These are phyloP conservation scores for Bombycilla garrulus DNA, from an alignment of 2,113 vertebrate genomes.

Conservation along the genomic window DNA sequence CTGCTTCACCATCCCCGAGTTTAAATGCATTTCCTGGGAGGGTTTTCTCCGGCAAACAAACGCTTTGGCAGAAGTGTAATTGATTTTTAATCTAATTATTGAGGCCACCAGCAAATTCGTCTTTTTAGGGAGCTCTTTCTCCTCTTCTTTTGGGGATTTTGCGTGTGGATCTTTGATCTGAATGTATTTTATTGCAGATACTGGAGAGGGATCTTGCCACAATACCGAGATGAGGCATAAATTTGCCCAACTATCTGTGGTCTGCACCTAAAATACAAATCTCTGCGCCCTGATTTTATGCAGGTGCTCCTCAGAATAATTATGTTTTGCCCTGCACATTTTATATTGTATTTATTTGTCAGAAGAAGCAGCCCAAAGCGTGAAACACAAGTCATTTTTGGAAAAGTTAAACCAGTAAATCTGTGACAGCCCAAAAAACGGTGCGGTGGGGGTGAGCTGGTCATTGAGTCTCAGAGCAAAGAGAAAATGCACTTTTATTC, in stretches of 20 bases:
- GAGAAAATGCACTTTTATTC: background rate
- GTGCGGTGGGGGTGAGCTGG: background rate
- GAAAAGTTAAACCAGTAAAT: background rate
- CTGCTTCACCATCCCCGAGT: slow-evolving; percentile 35
- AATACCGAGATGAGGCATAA: background rate
- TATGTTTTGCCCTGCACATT: background rate
- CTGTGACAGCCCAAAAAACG: background rate
- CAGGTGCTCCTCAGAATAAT: slow-evolving; percentile 28
- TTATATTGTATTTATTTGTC: slow-evolving; percentile 8
- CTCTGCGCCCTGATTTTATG: slow-evolving; percentile 1
- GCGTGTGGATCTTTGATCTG: background rate
- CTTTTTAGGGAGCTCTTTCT: background rate
- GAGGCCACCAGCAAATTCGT: background rate
- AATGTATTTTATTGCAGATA: background rate
- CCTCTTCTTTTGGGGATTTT: background rate
- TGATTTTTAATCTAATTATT: slow-evolving; percentile 64
- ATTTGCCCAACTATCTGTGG: slow-evolving; percentile 20
- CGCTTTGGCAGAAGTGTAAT: slow-evolving; percentile 1
- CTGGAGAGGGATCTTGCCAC: background rate
- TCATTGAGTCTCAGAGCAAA: fast-evolving
- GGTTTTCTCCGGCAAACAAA: slow-evolving; percentile 36
- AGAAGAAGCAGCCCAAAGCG: background rate
- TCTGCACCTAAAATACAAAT: slow-evolving; percentile 15
- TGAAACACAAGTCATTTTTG: background rate
- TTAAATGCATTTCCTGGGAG: slow-evolving; percentile 54